These are phyloP conservation scores for Lacerta bilineata DNA, from an alignment of 2,797 vertebrate species.

Conservation along the genomic window DNA sequence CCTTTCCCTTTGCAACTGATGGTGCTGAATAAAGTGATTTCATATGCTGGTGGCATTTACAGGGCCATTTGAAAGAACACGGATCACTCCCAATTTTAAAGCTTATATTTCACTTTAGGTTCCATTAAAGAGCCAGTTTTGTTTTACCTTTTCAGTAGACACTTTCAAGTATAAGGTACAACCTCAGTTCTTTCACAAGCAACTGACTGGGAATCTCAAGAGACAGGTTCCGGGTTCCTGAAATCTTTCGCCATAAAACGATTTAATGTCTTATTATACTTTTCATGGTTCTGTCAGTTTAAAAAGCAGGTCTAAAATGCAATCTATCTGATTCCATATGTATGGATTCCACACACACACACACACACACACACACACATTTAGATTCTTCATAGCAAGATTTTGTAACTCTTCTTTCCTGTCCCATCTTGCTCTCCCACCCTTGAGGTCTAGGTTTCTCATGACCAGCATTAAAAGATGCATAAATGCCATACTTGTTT, in stretches of 20 bases:
- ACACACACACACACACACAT: no score
- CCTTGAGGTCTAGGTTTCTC: no score
- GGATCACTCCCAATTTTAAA: neutral
- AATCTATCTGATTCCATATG: slow-evolving; percentile 12
- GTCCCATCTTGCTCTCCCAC: no score
- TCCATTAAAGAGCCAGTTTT: slow-evolving; percentile 22
- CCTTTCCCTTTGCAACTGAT: neutral
- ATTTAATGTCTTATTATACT: slow-evolving; percentile 28
- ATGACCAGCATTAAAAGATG: no score
- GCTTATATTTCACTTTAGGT: slow-evolving; percentile 8
- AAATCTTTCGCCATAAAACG: neutral
- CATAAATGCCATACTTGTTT: no score
- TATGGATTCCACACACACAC: neutral
- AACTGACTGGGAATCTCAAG: neutral
- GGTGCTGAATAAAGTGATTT: slow-evolving; percentile 14
- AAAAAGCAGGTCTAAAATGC: neutral
- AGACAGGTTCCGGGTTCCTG: neutral
- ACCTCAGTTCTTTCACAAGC: neutral
- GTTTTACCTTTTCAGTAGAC: neutral
- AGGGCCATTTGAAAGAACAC: slow-evolving; percentile 8
- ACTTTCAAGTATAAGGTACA: neutral
- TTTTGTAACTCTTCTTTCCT: neutral
- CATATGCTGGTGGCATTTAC: neutral
- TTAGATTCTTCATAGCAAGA: neutral
- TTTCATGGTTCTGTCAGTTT: neutral